phyloP scores from a whole-genome alignment of 2,797 vertebrate species.

The Esox masquinongy region DNA sequence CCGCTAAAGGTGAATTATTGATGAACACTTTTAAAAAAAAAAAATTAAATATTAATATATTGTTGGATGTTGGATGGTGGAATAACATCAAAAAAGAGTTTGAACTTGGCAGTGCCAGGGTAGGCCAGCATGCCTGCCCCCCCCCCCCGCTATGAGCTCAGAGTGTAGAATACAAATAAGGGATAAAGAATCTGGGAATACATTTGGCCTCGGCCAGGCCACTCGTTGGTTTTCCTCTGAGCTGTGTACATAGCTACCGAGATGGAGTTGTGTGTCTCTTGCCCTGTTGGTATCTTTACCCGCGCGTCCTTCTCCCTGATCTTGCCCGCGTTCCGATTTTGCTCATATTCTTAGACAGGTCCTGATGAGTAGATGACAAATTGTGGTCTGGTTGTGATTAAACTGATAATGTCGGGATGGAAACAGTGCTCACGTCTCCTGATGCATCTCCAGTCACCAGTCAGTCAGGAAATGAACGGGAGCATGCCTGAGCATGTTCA shows the following conservation, averaged over 20 bases:
- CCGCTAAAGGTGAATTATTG: conserved; percentile 11
- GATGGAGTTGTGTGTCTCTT: no score
- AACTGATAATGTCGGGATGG: no score
- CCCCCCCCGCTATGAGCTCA: conserved; percentile 26
- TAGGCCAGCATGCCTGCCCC: not conserved
- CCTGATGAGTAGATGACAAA: no score
- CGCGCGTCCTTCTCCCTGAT: no score
- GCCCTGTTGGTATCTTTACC: no score
- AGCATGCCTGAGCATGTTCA: no score
- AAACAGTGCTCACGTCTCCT: no score
- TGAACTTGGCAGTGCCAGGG: conserved; percentile 11
- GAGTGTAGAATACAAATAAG: conserved; percentile 55
- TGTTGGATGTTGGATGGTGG: conserved; percentile 9
- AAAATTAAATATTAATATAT: conserved; percentile 8
- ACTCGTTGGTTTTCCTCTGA: not conserved
- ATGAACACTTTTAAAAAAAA: not conserved
- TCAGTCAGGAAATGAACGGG: no score
- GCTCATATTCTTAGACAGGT: no score
- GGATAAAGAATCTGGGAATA: conserved; percentile 28
- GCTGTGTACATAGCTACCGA: not conserved
- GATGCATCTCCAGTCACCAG: no score
- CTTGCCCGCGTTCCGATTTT: no score
- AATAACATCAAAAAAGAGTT: conserved; percentile 12
- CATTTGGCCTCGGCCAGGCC: not conserved
- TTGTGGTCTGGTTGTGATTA: no score